Evolutionary conservation across 2,797 vertebrate species (phyloP), one percentile per base, ranked within the genome.

Genomic region (Picus viridis): DNA sequence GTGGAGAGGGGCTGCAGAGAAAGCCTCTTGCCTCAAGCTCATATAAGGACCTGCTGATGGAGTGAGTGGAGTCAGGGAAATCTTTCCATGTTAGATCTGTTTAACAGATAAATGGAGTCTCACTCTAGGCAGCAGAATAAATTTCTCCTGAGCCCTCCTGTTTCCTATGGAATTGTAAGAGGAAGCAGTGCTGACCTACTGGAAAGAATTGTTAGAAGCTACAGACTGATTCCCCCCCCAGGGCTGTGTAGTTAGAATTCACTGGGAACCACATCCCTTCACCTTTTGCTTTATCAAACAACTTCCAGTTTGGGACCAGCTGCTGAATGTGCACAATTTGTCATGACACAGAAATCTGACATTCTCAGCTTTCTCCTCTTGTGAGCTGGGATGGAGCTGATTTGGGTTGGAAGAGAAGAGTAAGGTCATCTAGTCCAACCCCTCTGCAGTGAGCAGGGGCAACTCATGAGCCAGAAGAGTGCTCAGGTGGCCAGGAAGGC

Each of bases 61-160:
- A 39, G 12, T 39, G 39, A 39, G 39, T 39, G 39, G 39, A 39
- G 39, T 39, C 39, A 39, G 39, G 39, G 39, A 39, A 12, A 39
- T 12, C 39, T 39, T 39, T 39, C 39, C 39, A 39, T 12, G 39
- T 39, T 12, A 81, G 41, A 26, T 2, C 9, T 30, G 49, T 11
- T 41, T 45, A 36, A 10, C 4, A 45, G 26, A 43, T 24, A 20
- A 34, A 30, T 16, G 56, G 51, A 18, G 63, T 80, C 64, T 61
- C 3, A 0, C 14, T 61, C 23, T 6, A 27, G n/a, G 61, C 10
- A 65, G 51, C 7, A 56, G 65, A 45, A 63, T 20, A 13, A 13
- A 45, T 57, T 68, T 19, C 19, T 57, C 13, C 9, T 23, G 6
- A 4, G 22, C 41, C 27, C 24, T 27, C 0, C 0, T 27, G 36